phyloP scores from a whole-genome alignment of 1,140 invertebrate genomes.

The Drosophila asahinai region DNA sequence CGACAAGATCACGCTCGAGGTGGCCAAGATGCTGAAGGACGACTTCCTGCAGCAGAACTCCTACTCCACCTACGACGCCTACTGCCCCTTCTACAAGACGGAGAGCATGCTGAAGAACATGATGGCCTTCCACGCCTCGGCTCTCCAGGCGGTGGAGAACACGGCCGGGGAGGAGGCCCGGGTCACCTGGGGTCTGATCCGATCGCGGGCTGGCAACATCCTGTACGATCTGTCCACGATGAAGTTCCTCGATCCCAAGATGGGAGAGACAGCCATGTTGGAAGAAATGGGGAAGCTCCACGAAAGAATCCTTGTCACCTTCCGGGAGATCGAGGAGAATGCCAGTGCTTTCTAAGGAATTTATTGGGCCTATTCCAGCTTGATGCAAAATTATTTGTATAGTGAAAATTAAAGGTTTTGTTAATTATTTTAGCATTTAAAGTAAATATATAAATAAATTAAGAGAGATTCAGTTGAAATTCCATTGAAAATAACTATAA shows the following conservation, averaged over 20 bases:
- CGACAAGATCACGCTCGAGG: conserved; percentile 78
- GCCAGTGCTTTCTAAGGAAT: not conserved
- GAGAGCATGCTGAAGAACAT: conserved; percentile 75
- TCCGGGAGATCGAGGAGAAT: conserved; percentile 49
- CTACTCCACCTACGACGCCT: conserved; percentile 69
- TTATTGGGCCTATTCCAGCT: not conserved
- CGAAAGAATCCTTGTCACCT: not conserved
- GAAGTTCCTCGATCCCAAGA: conserved; percentile 64
- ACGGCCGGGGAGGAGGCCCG: conserved; percentile 50
- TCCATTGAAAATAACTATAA: not conserved
- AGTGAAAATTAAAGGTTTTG: not conserved
- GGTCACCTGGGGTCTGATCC: conserved; percentile 73
- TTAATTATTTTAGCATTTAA: not conserved
- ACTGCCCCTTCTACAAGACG: conserved; percentile 80
- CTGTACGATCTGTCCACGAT: conserved; percentile 72
- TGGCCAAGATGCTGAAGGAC: conserved; percentile 76
- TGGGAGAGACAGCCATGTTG: conserved; percentile 24
- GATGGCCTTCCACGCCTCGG: conserved; percentile 57
- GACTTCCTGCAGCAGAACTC: conserved; percentile 82
- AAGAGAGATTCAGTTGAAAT: too few relatives aligned
- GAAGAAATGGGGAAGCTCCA: conserved; percentile 13
- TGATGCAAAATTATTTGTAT: not conserved
- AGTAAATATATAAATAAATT: not conserved
- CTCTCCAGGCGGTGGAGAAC: conserved; percentile 35
- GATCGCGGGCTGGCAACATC: conserved; percentile 25